A percentile compares a stretch with the other conserved stretches of the same genome.
These are phyloP conservation scores for Trichonephila inaurata DNA, from an alignment of 1,140 invertebrate species.

Conservation along the genomic window DNA sequence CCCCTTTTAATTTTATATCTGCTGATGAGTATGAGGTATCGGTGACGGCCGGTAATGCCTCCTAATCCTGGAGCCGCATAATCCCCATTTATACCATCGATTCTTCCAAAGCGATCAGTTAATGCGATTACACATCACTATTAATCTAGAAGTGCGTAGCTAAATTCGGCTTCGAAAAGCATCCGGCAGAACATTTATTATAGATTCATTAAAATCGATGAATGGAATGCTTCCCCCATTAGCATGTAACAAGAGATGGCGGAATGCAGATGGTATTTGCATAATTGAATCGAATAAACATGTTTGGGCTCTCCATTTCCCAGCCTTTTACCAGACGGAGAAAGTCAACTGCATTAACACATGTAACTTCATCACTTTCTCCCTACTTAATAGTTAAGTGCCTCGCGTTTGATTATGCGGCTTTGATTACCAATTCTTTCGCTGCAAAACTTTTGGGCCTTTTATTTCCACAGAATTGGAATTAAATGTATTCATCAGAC, in stretches of 20 bases:
- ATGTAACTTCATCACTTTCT: constrained; percentile 55
- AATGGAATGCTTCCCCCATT: neutral
- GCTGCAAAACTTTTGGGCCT: neutral
- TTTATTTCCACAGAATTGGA: neutral
- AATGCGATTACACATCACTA: constrained; percentile 34
- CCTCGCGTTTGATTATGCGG: constrained; percentile 29
- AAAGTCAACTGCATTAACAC: constrained; percentile 13
- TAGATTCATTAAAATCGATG: constrained; percentile 36
- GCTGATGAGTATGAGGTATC: neutral
- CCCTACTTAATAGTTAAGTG: constrained; percentile 32
- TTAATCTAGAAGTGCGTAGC: constrained; percentile 11
- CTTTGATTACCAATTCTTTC: constrained; percentile 31
- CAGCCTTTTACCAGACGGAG: neutral
- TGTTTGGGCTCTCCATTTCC: constrained; percentile 22
- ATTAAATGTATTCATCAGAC: neutral
- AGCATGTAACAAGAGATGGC: neutral
- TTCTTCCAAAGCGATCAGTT: neutral
- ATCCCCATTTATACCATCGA: neutral
- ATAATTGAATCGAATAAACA: constrained; percentile 63
- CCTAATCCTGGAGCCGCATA: neutral
- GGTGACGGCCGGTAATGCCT: neutral
- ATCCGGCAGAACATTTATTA: constrained; percentile 31
- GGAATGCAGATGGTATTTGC: constrained; percentile 33
- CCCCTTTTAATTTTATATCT: no score
- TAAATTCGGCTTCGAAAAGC: neutral